A percentile compares a stretch with the other conserved stretches of the same genome.
Evolutionary conservation across 2,113 vertebrate species (phyloP).

Genomic region (Ictidomys tridecemlineatus): DNA sequence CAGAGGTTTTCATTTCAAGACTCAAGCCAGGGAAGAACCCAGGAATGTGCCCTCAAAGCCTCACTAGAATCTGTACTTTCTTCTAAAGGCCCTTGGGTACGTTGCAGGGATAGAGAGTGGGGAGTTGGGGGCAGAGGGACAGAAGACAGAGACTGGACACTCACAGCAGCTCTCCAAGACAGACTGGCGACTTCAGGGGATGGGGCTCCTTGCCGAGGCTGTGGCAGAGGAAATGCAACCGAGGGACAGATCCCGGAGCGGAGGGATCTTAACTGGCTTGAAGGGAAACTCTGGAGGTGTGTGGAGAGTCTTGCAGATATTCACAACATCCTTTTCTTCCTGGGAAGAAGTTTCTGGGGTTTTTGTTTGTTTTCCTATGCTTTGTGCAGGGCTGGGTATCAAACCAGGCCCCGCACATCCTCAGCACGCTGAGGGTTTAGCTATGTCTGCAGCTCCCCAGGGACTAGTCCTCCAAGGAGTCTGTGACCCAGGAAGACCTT

Average conservation of each 20-base stretch:
- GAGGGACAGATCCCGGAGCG: no score
- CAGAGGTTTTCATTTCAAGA: background rate
- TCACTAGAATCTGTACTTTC: fast-evolving
- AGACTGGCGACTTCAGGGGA: fast-evolving
- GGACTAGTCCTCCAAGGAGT: background rate
- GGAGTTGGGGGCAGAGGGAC: background rate
- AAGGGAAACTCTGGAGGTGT: background rate
- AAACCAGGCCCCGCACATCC: background rate
- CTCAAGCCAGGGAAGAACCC: background rate
- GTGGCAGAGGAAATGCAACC: background rate
- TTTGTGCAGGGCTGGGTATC: background rate
- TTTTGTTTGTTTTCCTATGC: background rate
- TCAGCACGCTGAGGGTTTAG: no score
- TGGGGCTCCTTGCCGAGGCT: fast-evolving
- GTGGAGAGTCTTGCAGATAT: background rate
- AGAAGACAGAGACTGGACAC: background rate
- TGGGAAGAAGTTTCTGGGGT: background rate
- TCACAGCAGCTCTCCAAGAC: no score
- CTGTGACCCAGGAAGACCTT: no score
- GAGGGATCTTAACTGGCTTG: background rate
- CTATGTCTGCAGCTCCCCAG: background rate
- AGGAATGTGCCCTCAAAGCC: no score
- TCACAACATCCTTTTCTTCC: background rate
- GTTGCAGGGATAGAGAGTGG: fast-evolving
- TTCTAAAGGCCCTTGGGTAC: no score